These are phyloP conservation scores for Sphaerodactylus townsendi DNA, from an alignment of 2,113 vertebrate genomes.

Conservation along the genomic window DNA sequence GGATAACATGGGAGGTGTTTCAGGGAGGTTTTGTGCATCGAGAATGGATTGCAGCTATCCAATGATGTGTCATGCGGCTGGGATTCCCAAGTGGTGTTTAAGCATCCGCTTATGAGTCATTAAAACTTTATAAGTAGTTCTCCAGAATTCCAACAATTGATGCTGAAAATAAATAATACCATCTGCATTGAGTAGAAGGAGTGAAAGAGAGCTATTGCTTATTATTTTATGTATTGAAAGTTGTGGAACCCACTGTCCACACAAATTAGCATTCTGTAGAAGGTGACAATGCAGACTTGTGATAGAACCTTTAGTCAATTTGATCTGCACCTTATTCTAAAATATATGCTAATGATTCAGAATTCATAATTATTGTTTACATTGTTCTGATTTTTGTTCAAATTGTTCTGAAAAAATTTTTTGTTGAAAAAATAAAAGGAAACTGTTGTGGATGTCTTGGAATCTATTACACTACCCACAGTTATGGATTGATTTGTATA, in stretches of 20 bases:
- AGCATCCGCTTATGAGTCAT: slow-evolving; percentile 7
- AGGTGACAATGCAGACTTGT: background rate
- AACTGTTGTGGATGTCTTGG: background rate
- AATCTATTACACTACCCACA: background rate
- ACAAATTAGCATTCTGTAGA: background rate
- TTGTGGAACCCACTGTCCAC: background rate
- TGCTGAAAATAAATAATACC: background rate
- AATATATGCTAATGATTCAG: background rate
- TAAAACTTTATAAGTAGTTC: background rate
- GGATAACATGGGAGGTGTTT: background rate
- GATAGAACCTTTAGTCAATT: background rate
- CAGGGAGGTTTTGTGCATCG: background rate
- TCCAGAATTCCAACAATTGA: background rate
- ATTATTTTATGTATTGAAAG: background rate
- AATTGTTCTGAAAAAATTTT: background rate
- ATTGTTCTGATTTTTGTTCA: background rate
- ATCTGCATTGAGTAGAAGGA: background rate
- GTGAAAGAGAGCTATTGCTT: background rate
- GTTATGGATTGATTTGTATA: background rate
- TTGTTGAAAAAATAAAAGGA: background rate
- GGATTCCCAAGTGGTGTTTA: background rate
- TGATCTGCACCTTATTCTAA: background rate
- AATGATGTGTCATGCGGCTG: background rate
- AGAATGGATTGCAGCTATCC: background rate
- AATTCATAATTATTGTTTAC: background rate